Percentiles rank a stretch among this genome's conserved stretches.
These are phyloP conservation scores for Cotesia glomerata DNA, from an alignment of 1,140 invertebrate species.

Conservation along the genomic window DNA sequence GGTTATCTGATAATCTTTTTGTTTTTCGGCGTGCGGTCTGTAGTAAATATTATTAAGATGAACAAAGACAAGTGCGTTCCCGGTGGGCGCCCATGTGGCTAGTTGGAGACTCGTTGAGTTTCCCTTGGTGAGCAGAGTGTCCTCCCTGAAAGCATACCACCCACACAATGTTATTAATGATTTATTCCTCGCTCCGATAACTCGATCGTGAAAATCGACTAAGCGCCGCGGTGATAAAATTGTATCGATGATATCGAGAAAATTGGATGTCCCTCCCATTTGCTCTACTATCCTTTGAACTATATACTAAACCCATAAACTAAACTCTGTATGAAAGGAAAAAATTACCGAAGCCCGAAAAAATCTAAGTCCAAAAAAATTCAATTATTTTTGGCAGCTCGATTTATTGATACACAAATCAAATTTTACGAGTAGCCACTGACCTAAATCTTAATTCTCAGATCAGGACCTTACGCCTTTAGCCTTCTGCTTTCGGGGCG, in stretches of 20 bases:
- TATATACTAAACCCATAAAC: too few relatives aligned
- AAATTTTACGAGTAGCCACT: conserved; percentile 5
- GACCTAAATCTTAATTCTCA: not conserved
- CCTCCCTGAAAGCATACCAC: conserved; percentile 43
- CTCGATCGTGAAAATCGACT: not conserved
- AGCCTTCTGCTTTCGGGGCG: not conserved
- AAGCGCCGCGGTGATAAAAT: too few relatives aligned
- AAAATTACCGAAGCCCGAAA: not conserved
- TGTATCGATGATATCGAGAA: too few relatives aligned
- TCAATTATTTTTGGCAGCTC: conserved; percentile 3
- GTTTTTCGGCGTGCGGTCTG: conserved; percentile 60
- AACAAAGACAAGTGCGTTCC: conserved; percentile 78
- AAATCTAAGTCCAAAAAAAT: not conserved
- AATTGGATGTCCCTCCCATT: too few relatives aligned
- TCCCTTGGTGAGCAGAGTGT: conserved; percentile 53
- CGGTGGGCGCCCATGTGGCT: conserved; percentile 75
- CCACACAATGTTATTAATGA: not conserved
- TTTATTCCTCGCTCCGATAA: conserved; percentile 4
- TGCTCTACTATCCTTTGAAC: too few relatives aligned
- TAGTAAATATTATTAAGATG: conserved; percentile 84
- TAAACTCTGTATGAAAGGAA: too few relatives aligned
- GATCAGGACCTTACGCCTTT: not conserved
- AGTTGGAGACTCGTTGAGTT: conserved; percentile 68
- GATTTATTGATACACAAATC: conserved; percentile 24
- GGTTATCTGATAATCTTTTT: conserved; percentile 65